These are phyloP conservation scores for Drosophila bifasciata DNA, from an alignment of 1,140 invertebrate species.

Conservation along the genomic window DNA sequence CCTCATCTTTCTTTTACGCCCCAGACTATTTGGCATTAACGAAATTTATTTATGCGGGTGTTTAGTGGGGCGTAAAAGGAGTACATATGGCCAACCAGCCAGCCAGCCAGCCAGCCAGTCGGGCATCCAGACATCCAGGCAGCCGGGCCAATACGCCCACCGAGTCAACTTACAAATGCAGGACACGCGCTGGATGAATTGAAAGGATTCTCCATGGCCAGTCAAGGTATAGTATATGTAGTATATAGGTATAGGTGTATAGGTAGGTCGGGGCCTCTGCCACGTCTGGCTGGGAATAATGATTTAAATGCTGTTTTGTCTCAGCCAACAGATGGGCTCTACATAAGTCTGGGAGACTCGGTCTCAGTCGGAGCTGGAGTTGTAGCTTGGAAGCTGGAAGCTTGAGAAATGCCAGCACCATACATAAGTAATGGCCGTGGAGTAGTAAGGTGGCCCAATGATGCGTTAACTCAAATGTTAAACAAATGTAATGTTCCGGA, in stretches of 20 bases:
- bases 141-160: slow-evolving; percentile 30
- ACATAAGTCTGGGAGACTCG: slow-evolving; percentile 1
- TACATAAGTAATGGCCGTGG: slow-evolving; percentile 67
- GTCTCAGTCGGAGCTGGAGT: not conserved
- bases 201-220: slow-evolving; percentile 71
- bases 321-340: slow-evolving; percentile 47
- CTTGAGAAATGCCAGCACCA: slow-evolving; percentile 65
- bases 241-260: slow-evolving; percentile 26
- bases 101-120: slow-evolving; percentile 17
- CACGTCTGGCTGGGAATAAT: slow-evolving; percentile 60
- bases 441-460: slow-evolving; percentile 62
- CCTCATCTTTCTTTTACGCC: slow-evolving; percentile 81
- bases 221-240: slow-evolving; percentile 18
- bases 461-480: slow-evolving; percentile 80
- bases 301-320: slow-evolving; percentile 76
- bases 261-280: slow-evolving; percentile 19
- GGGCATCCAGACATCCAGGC: slow-evolving; percentile 9
- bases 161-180: slow-evolving; percentile 64
- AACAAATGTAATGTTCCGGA: slow-evolving; percentile 82
- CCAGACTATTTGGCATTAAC: slow-evolving; percentile 81
- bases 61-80: slow-evolving; percentile 82
- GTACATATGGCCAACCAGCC: slow-evolving; percentile 69
- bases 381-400: too few relatives aligned
- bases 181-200: slow-evolving; percentile 67
- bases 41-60: slow-evolving; percentile 83